Conservation (phyloP, 2,888 invertebrate species). For the Amiota minor region DNA sequence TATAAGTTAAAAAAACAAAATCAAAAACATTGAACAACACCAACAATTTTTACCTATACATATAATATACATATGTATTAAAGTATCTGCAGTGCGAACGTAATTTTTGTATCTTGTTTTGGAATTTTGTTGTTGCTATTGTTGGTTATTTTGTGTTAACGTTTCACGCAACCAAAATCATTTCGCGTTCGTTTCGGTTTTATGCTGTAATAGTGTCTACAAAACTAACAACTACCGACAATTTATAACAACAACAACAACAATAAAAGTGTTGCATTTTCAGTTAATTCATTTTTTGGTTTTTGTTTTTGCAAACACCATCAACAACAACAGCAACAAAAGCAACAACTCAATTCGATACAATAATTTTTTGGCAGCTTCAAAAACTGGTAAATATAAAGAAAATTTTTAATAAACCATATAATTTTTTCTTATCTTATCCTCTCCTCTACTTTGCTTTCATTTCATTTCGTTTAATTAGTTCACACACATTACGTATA, state of each 20-base stretch:
- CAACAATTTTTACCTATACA: neutral
- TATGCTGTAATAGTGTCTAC: conserved; percentile 25
- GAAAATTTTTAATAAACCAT: neutral
- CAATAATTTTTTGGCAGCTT: neutral
- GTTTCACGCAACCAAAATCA: neutral
- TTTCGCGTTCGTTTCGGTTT: conserved; percentile 6
- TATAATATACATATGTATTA: no score
- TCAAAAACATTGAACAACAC: neutral
- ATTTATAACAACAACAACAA: conserved; percentile 10
- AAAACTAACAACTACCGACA: conserved; percentile 21
- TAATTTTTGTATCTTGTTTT: neutral
- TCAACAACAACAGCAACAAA: no score
- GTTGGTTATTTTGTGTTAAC: neutral
- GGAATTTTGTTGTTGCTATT: neutral
- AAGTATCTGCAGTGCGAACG: no score
- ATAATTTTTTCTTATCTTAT: neutral
- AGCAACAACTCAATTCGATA: neutral
- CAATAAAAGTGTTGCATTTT: conserved; percentile 11
- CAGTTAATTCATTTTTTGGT: neutral
- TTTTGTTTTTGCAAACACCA: neutral
- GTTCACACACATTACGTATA: conserved; percentile 18
- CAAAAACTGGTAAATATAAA: conserved; percentile 16
- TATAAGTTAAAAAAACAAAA: neutral
- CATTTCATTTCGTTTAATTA: conserved; percentile 8
- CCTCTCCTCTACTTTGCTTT: neutral